phyloP scores from a whole-genome alignment of 2,113 vertebrate genomes.

The Stomatorhinus ivindoensis region DNA sequence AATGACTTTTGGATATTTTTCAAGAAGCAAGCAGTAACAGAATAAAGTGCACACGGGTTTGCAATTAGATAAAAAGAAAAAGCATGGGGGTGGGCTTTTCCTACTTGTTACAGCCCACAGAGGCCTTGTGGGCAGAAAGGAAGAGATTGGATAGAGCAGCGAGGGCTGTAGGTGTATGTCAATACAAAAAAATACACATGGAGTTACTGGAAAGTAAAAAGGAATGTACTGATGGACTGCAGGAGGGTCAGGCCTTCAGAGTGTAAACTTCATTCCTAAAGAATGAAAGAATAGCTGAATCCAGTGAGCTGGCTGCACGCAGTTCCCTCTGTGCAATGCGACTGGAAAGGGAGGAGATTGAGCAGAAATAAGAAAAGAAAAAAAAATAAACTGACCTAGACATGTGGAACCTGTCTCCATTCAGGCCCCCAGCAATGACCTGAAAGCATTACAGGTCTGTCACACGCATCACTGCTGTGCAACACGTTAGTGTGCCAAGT shows the following conservation, averaged over 20 bases:
- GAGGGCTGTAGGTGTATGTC: neutral
- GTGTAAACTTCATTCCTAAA: slow-evolving; percentile 20
- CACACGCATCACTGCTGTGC: neutral
- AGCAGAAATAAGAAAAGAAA: neutral
- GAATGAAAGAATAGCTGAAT: slow-evolving; percentile 17
- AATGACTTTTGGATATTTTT: neutral
- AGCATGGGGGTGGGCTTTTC: neutral
- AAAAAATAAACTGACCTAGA: neutral
- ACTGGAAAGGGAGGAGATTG: neutral
- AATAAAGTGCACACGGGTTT: neutral
- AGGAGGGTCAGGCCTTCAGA: neutral
- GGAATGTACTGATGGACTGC: neutral
- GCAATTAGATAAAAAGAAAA: neutral
- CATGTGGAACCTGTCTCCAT: neutral
- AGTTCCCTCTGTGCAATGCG: slow-evolving; percentile 13
- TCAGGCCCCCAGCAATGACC: neutral
- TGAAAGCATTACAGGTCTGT: neutral
- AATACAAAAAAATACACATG: neutral
- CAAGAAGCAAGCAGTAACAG: neutral
- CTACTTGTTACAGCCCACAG: neutral
- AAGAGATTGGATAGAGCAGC: slow-evolving; percentile 5
- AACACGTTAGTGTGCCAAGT: neutral
- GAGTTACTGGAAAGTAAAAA: neutral
- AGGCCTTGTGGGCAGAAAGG: neutral
- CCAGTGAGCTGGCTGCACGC: slow-evolving; percentile 10